These are phyloP conservation scores for Kryptolebias marmoratus DNA, from an alignment of 2,113 vertebrate species.

Conservation along the genomic window DNA sequence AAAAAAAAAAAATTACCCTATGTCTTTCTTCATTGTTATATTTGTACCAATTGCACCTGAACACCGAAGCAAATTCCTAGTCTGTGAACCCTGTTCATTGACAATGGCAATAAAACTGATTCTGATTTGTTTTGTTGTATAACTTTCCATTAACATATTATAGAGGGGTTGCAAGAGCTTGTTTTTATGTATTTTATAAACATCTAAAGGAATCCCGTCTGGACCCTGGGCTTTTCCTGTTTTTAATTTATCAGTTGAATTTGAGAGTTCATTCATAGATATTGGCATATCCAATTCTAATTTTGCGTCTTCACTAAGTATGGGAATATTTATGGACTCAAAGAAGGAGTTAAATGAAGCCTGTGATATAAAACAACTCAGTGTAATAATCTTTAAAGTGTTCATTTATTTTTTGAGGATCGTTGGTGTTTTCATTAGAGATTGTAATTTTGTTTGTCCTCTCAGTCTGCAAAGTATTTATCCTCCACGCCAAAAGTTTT, in stretches of 20 bases:
- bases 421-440: not conserved
- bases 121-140: not conserved
- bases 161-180: not conserved
- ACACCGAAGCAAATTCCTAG: too few relatives aligned
- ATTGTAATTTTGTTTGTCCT: not conserved
- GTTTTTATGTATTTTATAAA: not conserved
- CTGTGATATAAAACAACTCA: not conserved
- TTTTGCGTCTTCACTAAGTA: not conserved
- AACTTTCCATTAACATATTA: accelerated
- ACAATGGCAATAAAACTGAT: too few relatives aligned
- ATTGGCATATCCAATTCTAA: not conserved
- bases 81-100: too few relatives aligned
- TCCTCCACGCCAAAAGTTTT: not conserved
- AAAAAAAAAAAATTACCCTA: too few relatives aligned
- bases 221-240: not conserved
- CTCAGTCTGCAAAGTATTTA: not conserved
- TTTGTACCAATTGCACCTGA: too few relatives aligned
- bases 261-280: not conserved
- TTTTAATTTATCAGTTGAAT: conserved; percentile 4
- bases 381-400: not conserved
- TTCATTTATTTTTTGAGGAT: not conserved
- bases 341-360: accelerated
- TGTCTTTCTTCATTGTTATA: too few relatives aligned
- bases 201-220: not conserved
- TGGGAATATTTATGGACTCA: not conserved